A percentile compares a stretch with the other conserved stretches of the same genome.
Evolutionary conservation across 2,113 vertebrate genomes (phyloP).

Genomic region (Leucoraja erinaceus): DNA sequence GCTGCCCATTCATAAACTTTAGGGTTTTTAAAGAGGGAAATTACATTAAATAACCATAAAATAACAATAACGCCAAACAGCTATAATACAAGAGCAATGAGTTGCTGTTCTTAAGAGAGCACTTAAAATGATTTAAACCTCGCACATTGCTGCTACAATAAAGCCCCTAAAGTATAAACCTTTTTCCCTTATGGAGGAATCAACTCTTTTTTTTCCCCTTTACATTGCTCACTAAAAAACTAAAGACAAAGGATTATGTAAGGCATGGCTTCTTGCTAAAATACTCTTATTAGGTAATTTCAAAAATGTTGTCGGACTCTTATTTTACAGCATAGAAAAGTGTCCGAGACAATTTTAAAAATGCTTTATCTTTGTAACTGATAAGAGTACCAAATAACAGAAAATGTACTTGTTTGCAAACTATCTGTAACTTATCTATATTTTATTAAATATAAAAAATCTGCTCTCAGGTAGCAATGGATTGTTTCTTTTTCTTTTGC

Average conservation of each 20-base stretch:
- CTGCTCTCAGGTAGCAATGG: slow-evolving; percentile 23
- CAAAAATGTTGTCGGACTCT: not conserved
- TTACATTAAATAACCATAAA: slow-evolving; percentile 37
- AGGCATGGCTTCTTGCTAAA: not conserved
- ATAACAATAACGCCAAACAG: slow-evolving; percentile 30
- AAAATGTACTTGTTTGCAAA: slow-evolving; percentile 24
- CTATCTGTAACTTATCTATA: slow-evolving; percentile 15
- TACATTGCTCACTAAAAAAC: not conserved
- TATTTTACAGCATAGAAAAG: slow-evolving; percentile 31
- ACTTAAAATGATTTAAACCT: slow-evolving; percentile 30
- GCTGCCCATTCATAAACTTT: slow-evolving; percentile 25
- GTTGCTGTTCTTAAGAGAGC: slow-evolving; percentile 29
- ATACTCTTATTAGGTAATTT: not conserved
- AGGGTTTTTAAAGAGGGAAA: slow-evolving; percentile 26
- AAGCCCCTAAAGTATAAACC: slow-evolving; percentile 27
- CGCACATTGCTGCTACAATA: not conserved
- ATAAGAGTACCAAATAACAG: slow-evolving; percentile 10
- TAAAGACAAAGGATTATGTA: slow-evolving; percentile 26
- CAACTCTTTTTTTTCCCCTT: not conserved
- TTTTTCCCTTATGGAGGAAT: not conserved
- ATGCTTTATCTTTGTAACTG: not conserved
- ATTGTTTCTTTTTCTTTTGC: slow-evolving; percentile 32
- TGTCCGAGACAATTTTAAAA: slow-evolving; percentile 1
- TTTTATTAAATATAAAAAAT: slow-evolving; percentile 37
- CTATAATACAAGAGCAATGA: slow-evolving; percentile 9